phyloP scores from a whole-genome alignment of 2,113 vertebrate species.

The Todiramphus saurophagus region DNA sequence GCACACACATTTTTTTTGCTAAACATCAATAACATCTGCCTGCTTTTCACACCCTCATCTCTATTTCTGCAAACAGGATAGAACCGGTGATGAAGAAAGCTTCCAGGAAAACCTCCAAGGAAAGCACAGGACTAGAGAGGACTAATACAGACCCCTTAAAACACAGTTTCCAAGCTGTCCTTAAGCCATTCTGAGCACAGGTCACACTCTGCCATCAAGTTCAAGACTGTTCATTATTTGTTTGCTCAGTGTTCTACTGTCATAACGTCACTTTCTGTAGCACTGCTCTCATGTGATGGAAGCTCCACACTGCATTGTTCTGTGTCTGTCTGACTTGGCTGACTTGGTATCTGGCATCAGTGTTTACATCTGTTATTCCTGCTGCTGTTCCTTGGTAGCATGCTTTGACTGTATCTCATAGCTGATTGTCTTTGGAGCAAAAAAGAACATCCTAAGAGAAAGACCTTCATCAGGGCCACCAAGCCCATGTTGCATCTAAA shows the following conservation, averaged over 20 bases:
- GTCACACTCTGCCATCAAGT: background rate
- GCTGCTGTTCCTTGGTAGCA: background rate
- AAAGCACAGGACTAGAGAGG: background rate
- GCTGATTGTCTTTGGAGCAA: background rate
- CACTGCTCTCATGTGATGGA: accelerated
- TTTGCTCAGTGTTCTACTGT: background rate
- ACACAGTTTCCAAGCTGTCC: background rate
- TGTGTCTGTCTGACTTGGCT: background rate
- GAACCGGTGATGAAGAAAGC: background rate
- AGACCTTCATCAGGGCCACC: background rate
- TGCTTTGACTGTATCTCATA: background rate
- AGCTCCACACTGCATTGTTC: background rate
- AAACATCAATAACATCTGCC: background rate
- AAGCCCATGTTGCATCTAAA: background rate
- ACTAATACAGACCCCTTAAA: background rate
- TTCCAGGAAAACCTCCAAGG: background rate
- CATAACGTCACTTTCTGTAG: background rate
- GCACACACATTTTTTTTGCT: background rate
- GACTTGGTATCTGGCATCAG: background rate
- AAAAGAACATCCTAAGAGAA: background rate
- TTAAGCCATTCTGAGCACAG: background rate
- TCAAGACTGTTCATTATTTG: background rate
- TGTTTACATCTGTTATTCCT: background rate
- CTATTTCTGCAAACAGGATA: background rate
- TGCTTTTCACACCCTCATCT: background rate